Conservation (phyloP, 2,797 vertebrate species). For the Falco novaeseelandiae region DNA sequence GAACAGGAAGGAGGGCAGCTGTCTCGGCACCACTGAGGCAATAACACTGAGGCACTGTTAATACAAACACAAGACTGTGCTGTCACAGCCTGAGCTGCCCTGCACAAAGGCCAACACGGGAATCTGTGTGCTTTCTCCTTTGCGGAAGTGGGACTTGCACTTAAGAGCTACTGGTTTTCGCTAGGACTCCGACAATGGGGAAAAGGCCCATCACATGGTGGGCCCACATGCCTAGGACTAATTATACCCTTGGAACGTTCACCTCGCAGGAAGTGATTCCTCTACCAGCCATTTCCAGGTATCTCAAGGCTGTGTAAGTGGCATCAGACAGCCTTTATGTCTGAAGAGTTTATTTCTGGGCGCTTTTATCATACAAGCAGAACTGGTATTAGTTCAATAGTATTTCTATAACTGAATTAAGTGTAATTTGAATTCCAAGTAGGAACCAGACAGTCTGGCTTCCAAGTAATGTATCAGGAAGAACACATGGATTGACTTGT, state of each 20-base stretch:
- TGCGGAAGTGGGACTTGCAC: neutral
- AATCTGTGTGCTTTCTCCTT: neutral
- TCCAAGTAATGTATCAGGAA: neutral
- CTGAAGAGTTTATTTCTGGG: neutral
- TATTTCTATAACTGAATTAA: neutral
- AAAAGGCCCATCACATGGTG: neutral
- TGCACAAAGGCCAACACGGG: neutral
- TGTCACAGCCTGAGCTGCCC: neutral
- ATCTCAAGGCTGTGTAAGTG: neutral
- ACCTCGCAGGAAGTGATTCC: neutral
- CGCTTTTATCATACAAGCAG: neutral
- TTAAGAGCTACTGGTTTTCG: neutral
- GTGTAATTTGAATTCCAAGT: neutral
- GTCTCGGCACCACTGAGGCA: fast-evolving
- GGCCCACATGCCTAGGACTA: neutral
- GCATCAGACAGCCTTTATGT: neutral
- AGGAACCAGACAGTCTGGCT: neutral
- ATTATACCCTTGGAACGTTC: neutral
- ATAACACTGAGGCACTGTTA: neutral
- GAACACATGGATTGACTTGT: neutral
- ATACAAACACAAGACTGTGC: neutral
- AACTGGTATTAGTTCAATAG: neutral
- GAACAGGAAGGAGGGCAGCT: neutral
- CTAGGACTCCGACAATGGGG: neutral
- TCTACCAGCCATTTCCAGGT: neutral